These are phyloP conservation scores for Sturnira hondurensis DNA, from an alignment of 2,113 vertebrate species.

Conservation along the genomic window DNA sequence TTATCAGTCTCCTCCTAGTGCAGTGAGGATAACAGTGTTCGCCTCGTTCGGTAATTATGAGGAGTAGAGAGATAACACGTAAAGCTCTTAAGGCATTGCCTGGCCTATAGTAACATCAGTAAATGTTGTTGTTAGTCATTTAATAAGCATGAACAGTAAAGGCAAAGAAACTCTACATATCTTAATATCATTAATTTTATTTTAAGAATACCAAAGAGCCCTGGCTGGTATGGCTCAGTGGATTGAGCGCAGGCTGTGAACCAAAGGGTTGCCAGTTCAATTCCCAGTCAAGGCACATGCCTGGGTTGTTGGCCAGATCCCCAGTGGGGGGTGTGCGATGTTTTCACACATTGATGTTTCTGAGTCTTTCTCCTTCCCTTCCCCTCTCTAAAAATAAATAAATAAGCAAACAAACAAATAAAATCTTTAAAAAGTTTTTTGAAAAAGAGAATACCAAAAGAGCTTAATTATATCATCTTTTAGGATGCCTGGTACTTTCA, in stretches of 20 bases:
- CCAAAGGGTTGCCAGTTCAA: too few relatives aligned
- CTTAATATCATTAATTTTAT: conserved; percentile 20
- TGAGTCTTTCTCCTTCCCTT: too few relatives aligned
- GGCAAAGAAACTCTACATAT: background rate
- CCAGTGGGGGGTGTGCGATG: too few relatives aligned
- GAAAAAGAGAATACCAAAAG: background rate
- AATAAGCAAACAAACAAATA: too few relatives aligned
- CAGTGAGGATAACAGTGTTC: background rate
- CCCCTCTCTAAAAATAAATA: too few relatives aligned
- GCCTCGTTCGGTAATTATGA: background rate
- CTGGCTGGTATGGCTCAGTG: too few relatives aligned
- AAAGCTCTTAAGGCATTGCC: background rate
- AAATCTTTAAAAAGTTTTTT: too few relatives aligned
- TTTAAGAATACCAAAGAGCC: background rate
- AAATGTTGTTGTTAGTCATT: background rate
- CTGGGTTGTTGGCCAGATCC: too few relatives aligned
- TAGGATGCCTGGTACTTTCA: background rate
- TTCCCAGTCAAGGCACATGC: too few relatives aligned
- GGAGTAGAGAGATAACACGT: background rate
- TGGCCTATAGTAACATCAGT: background rate
- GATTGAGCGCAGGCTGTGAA: too few relatives aligned
- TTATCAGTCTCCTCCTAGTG: background rate
- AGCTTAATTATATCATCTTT: conserved; percentile 3
- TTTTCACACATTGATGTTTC: too few relatives aligned
- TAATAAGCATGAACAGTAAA: background rate